These are phyloP conservation scores for Pygoscelis antarcticus DNA, from an alignment of 2,113 vertebrate genomes.

Conservation along the genomic window DNA sequence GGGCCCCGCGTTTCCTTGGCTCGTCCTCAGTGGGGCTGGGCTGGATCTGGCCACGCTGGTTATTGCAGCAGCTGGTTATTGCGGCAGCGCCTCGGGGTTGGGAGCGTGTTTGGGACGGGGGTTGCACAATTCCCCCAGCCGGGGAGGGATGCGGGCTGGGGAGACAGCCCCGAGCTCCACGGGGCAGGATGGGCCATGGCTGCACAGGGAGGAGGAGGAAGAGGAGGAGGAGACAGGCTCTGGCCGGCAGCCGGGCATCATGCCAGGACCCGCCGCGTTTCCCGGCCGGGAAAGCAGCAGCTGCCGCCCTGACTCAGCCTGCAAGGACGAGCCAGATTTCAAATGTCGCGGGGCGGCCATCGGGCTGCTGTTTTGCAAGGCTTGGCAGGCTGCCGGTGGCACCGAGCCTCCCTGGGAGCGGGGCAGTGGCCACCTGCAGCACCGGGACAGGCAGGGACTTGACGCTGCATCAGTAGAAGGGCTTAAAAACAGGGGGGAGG, in stretches of 20 bases:
- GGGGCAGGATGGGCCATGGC: background rate
- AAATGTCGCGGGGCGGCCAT: background rate
- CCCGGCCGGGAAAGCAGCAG: background rate
- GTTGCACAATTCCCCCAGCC: background rate
- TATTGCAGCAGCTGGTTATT: background rate
- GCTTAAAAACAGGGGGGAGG: background rate
- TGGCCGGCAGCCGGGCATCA: background rate
- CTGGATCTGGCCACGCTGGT: background rate
- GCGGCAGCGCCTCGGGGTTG: background rate
- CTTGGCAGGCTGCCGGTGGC: rapidly evolving
- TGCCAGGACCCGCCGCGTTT: background rate
- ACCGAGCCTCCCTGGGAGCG: background rate
- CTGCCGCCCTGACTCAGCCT: background rate
- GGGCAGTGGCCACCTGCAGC: background rate
- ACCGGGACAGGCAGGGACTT: background rate
- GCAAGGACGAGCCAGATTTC: background rate
- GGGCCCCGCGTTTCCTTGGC: rapidly evolving
- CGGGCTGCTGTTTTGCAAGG: background rate
- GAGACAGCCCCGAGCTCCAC: background rate
- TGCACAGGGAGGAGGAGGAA: background rate
- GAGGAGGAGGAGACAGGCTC: background rate
- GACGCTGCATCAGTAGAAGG: rapidly evolving
- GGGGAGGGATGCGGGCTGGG: background rate
- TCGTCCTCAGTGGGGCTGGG: background rate
- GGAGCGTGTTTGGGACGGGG: background rate